Conservation (phyloP, 2,797 vertebrate species). For the Acanthis flammea region DNA sequence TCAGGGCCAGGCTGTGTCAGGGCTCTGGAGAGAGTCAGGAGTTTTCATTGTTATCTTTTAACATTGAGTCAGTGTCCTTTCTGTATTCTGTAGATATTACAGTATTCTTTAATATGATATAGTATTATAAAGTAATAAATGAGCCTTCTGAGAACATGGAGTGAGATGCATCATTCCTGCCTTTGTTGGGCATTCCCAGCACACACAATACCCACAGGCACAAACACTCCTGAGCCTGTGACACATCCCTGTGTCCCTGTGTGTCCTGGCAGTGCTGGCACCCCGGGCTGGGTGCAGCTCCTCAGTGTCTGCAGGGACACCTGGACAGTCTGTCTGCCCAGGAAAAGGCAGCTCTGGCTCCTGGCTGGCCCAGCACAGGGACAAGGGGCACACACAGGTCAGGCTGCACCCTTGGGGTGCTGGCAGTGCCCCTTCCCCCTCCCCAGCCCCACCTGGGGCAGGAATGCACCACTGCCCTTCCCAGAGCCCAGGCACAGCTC, state of each 20-base stretch:
- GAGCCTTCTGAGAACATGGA: no score
- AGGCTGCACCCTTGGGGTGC: background rate
- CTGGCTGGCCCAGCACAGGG: background rate
- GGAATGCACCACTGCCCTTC: background rate
- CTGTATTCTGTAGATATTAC: no score
- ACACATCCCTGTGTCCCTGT: background rate
- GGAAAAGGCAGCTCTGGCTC: background rate
- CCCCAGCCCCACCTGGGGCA: background rate
- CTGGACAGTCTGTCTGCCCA: background rate
- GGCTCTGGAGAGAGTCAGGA: no score
- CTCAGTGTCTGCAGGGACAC: background rate
- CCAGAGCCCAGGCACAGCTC: background rate
- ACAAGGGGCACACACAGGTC: background rate
- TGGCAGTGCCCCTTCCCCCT: background rate
- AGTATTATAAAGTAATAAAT: no score
- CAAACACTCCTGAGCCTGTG: background rate
- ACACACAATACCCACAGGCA: no score
- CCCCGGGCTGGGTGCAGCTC: background rate
- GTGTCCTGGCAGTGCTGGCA: no score
- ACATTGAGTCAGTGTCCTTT: no score
- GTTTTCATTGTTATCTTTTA: no score
- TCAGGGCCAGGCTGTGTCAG: no score
- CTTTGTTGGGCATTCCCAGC: no score
- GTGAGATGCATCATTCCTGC: no score
- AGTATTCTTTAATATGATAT: no score